These are phyloP conservation scores for Apostichopus parvimensis DNA, from an alignment of 35 echinoderm and acorn worm genomes.

Conservation along the genomic window DNA sequence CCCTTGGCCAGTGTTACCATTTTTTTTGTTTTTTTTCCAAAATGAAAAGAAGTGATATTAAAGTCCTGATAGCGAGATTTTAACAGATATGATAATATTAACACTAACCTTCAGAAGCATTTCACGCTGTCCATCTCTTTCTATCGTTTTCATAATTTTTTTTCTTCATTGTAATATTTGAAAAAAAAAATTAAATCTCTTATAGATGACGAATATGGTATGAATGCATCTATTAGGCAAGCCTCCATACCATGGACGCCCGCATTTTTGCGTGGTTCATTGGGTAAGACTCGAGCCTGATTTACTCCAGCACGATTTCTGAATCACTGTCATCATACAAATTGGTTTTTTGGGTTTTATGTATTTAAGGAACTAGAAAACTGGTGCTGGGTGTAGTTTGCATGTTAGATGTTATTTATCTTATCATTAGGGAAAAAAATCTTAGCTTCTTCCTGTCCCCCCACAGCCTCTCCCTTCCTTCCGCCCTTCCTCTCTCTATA, in stretches of 20 bases:
- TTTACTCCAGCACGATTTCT: neutral
- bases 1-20: too few species aligned
- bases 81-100: too few species aligned
- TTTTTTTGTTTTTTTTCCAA: too few species aligned
- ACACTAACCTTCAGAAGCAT: neutral
- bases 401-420: neutral
- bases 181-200: slow-evolving; percentile 12
- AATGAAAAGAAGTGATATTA: too few species aligned
- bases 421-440: neutral
- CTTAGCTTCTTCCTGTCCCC: neutral
- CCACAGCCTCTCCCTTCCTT: neutral
- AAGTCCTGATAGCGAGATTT: too few species aligned
- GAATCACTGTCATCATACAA: neutral
- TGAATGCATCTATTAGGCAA: slow-evolving; percentile 28
- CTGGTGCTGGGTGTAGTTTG: neutral
- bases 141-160: neutral
- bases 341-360: neutral
- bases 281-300: slow-evolving; percentile 1
- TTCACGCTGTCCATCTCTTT: neutral
- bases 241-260: slow-evolving; percentile 33
- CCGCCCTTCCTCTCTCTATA: neutral
- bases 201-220: slow-evolving; percentile 2
- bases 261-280: slow-evolving; percentile 29
- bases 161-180: neutral
- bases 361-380: neutral